Percentiles rank a stretch among this genome's conserved stretches.
Conservation (phyloP, 2,797 vertebrate species). For the Argyrosomus regius region DNA sequence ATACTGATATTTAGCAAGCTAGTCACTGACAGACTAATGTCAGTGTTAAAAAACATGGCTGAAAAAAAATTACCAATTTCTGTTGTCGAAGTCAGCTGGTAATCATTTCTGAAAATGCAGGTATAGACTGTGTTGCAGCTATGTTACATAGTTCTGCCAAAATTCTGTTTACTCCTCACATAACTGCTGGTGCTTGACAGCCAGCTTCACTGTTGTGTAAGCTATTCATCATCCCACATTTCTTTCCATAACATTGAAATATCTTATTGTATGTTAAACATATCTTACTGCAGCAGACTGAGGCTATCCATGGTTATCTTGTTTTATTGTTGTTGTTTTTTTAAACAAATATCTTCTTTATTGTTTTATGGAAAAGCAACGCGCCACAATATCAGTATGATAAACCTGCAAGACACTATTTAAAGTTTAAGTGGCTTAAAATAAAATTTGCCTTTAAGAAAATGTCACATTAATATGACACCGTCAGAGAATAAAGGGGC, state of each 20-base stretch:
- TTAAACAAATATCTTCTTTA: not conserved
- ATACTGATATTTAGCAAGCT: constrained; percentile 2
- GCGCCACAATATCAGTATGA: not conserved
- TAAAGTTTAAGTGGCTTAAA: not conserved
- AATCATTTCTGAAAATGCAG: constrained; percentile 16
- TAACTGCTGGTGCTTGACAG: constrained; percentile 15
- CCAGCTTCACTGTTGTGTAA: constrained; percentile 6
- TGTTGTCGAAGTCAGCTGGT: not conserved
- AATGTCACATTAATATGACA: not conserved
- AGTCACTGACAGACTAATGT: not conserved
- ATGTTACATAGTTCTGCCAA: constrained; percentile 9
- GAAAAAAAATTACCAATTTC: not conserved
- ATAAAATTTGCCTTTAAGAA: not conserved
- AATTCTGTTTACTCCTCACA: constrained; percentile 5
- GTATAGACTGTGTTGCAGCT: constrained; percentile 7
- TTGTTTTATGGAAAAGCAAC: not conserved
- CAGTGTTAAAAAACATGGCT: not conserved
- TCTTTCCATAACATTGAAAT: constrained; percentile 18
- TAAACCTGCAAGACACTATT: not conserved
- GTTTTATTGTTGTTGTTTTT: not conserved
- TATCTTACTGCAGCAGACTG: not conserved
- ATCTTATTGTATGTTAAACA: not conserved
- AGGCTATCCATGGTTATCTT: not conserved
- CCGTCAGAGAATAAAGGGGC: not conserved
- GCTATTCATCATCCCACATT: constrained; percentile 23